Evolutionary conservation across 2,888 invertebrate genomes (phyloP).

Genomic region (Byasa hedistus): DNA sequence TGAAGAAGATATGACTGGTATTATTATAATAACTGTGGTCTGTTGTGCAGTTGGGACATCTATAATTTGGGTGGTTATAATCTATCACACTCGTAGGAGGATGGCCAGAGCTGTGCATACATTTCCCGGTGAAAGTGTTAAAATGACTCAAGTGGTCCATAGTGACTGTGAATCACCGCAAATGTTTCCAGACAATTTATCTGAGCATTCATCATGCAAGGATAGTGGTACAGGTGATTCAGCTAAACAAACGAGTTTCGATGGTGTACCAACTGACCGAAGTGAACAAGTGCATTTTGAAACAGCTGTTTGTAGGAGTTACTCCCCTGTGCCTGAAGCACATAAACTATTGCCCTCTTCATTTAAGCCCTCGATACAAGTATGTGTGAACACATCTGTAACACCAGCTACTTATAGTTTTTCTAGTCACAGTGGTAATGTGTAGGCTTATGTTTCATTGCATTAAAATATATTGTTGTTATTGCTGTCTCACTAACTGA

Average conservation of each 20-base stretch:
- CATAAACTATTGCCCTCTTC: constrained; percentile 76
- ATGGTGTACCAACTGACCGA: constrained; percentile 73
- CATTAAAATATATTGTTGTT: constrained; percentile 37
- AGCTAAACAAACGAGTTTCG: constrained; percentile 86
- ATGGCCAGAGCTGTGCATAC: constrained; percentile 75
- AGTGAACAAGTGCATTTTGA: constrained; percentile 75
- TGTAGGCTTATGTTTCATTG: constrained; percentile 43
- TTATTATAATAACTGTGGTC: constrained; percentile 93
- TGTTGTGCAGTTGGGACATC: constrained; percentile 96
- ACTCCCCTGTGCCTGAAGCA: constrained; percentile 74
- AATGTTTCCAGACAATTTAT: constrained; percentile 83
- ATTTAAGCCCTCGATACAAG: constrained; percentile 77
- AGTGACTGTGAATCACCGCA: constrained; percentile 76
- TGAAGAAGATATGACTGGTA: constrained; percentile 90
- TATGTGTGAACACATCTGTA: constrained; percentile 76
- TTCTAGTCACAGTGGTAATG: constrained; percentile 78
- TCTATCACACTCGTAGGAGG: constrained; percentile 89
- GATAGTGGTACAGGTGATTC: constrained; percentile 91
- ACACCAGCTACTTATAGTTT: constrained; percentile 78
- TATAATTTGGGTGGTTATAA: constrained; percentile 94
- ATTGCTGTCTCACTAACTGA: constrained; percentile 69
- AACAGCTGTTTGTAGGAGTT: constrained; percentile 65
- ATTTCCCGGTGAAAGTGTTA: constrained; percentile 70
- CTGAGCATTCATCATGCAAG: constrained; percentile 87
- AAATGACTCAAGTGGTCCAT: constrained; percentile 75